Conservation (phyloP, 2,797 vertebrate genomes). For the Garrulus glandarius region DNA sequence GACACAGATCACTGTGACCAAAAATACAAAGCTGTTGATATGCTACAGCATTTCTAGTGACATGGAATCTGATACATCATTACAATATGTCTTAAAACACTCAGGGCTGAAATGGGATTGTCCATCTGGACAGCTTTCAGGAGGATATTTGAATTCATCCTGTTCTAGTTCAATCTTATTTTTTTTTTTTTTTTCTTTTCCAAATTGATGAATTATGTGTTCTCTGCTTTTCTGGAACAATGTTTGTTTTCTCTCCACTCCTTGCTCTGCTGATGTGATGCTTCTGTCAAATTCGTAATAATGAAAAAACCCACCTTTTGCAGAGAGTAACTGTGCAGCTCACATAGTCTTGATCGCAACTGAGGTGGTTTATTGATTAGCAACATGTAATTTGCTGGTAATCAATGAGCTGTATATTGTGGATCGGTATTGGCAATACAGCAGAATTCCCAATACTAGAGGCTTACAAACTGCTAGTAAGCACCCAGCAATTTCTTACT, state of each 20-base stretch:
- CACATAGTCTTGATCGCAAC: neutral
- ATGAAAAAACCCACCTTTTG: neutral
- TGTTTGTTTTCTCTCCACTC: neutral
- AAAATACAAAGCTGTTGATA: neutral
- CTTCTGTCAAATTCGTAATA: neutral
- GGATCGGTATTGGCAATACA: neutral
- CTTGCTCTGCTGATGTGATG: neutral
- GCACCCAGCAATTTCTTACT: neutral
- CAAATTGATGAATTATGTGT: neutral
- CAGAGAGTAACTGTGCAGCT: neutral
- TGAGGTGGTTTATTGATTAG: neutral
- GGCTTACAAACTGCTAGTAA: neutral
- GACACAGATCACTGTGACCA: neutral
- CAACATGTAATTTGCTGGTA: neutral
- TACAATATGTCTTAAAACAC: neutral
- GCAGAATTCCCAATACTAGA: neutral
- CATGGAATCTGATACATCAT: rapidly evolving
- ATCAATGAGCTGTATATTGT: neutral
- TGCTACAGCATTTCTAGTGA: neutral
- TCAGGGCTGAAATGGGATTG: neutral
- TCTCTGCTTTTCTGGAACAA: neutral
- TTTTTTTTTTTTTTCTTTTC: neutral
- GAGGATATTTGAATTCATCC: neutral
- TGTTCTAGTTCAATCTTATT: neutral
- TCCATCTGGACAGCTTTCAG: neutral